phyloP scores from a whole-genome alignment of 2,797 vertebrate species.

The Sphaeramia orbicularis region DNA sequence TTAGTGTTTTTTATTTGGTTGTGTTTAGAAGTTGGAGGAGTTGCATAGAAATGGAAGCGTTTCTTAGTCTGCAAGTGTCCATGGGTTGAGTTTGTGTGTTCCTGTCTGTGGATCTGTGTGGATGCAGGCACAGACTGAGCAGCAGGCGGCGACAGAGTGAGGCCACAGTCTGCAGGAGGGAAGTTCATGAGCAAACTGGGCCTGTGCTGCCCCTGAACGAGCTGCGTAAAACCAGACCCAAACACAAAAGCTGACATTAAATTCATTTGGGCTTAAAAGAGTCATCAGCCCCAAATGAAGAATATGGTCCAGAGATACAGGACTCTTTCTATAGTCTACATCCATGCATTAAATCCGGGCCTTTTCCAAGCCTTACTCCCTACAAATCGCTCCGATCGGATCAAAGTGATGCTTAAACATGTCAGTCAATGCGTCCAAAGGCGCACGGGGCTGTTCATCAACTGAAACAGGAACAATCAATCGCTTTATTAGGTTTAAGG shows the following conservation, averaged over 20 bases:
- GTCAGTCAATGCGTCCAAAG: slow-evolving; percentile 84
- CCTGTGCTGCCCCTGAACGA: background rate
- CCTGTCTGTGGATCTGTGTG: background rate
- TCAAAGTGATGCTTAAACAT: slow-evolving; percentile 86
- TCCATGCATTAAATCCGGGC: slow-evolving; percentile 27
- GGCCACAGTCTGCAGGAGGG: slow-evolving; percentile 1
- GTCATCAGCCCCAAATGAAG: background rate
- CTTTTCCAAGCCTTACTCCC: slow-evolving; percentile 17
- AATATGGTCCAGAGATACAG: too few species aligned
- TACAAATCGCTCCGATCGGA: slow-evolving; percentile 65
- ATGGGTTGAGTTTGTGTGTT: background rate
- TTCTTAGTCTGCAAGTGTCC: background rate
- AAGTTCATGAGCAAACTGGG: slow-evolving; percentile 7
- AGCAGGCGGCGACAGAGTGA: slow-evolving; percentile 85
- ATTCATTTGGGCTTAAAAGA: background rate
- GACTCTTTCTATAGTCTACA: background rate
- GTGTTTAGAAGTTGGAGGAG: too few species aligned
- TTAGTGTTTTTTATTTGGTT: too few species aligned
- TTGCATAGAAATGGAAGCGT: too few species aligned
- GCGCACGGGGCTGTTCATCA: slow-evolving; percentile 87
- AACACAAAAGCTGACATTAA: background rate
- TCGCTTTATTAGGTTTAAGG: slow-evolving; percentile 87
- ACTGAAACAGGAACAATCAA: slow-evolving; percentile 91
- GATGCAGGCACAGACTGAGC: slow-evolving; percentile 49
- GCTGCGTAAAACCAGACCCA: background rate